phyloP scores from a whole-genome alignment of 2,797 vertebrate species.

The Myotis pilosus region DNA sequence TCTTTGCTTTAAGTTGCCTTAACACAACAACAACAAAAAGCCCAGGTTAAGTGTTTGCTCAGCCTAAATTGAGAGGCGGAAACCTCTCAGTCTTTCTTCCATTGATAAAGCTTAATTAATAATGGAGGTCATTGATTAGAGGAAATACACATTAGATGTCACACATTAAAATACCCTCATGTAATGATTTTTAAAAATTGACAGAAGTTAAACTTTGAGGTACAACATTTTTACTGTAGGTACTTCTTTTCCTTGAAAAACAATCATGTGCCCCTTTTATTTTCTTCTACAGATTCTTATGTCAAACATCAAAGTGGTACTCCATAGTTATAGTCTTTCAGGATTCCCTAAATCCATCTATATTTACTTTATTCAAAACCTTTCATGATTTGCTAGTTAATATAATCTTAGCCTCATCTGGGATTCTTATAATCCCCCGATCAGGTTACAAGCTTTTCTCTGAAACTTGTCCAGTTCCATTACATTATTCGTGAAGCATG shows the following conservation, averaged over 20 bases:
- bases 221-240: conserved; percentile 4
- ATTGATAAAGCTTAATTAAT: not conserved
- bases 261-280: not conserved
- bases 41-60: not conserved
- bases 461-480: conserved; percentile 44
- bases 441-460: conserved; percentile 38
- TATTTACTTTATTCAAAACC: conserved; percentile 44
- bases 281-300: conserved; percentile 25
- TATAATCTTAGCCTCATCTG: conserved; percentile 36
- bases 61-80: not conserved
- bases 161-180: not conserved
- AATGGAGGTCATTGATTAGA: not conserved
- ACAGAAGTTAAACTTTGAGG: not conserved
- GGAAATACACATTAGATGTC: not conserved
- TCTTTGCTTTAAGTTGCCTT: conserved; percentile 14
- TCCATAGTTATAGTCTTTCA: conserved; percentile 15
- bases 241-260: conserved; percentile 6
- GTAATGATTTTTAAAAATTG: not conserved
- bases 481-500: conserved; percentile 35
- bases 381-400: conserved; percentile 42
- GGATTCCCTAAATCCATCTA: conserved; percentile 25
- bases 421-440: conserved; percentile 7
- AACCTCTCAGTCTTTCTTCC: not conserved
- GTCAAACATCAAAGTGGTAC: not conserved
- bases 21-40: not conserved